These are phyloP conservation scores for Ptyas mucosa DNA, from an alignment of 2,113 vertebrate species.

Conservation along the genomic window DNA sequence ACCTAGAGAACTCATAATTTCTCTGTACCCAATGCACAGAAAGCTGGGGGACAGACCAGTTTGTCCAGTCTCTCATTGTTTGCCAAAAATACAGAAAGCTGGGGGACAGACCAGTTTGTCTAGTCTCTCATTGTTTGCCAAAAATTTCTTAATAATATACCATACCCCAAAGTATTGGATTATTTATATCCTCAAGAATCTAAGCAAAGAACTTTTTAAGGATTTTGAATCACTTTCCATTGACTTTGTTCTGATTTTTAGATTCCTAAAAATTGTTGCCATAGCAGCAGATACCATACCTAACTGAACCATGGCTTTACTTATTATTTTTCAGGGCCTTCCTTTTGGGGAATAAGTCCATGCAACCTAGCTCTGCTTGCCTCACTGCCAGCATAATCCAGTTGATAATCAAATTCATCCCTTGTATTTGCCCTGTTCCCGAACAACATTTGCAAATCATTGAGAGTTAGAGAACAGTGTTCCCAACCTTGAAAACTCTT, in stretches of 20 bases:
- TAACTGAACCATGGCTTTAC: neutral
- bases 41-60: neutral
- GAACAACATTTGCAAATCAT: neutral
- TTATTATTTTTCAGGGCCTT: neutral
- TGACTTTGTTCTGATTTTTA: neutral
- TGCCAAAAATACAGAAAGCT: neutral
- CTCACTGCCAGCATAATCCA: neutral
- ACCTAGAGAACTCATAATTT: neutral
- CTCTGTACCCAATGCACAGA: neutral
- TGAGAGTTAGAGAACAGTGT: neutral
- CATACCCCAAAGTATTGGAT: neutral
- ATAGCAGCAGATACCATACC: neutral
- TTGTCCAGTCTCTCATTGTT: neutral
- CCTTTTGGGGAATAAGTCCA: neutral
- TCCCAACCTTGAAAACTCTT: neutral
- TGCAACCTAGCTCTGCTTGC: neutral
- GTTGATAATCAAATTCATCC: neutral
- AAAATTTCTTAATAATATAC: neutral
- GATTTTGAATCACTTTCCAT: neutral
- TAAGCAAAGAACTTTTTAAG: neutral
- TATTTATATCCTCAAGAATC: neutral
- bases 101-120: neutral
- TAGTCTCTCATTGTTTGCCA: neutral
- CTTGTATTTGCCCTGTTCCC: neutral
- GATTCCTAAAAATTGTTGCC: neutral